These are phyloP conservation scores for Acanthosepion pharaonis DNA, from an alignment of 2,888 invertebrate genomes.

Conservation along the genomic window DNA sequence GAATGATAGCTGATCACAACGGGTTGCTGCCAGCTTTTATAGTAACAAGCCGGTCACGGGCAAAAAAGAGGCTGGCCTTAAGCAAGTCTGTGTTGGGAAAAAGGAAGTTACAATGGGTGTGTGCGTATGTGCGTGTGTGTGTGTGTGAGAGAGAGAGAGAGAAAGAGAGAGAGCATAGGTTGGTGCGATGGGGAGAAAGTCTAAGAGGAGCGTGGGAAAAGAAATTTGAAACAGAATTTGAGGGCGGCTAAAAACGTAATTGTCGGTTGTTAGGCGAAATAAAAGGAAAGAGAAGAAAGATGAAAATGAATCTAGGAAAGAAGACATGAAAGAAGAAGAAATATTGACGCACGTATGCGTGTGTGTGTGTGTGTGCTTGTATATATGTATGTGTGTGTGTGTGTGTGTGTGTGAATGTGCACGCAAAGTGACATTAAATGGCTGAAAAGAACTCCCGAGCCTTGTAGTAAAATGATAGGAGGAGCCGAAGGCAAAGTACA, in stretches of 20 bases:
- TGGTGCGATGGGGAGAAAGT: no score
- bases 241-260: background rate
- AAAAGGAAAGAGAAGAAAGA: background rate
- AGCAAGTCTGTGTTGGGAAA: background rate
- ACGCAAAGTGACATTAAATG: background rate
- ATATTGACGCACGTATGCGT: background rate
- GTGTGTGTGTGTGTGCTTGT: background rate
- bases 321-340: background rate
- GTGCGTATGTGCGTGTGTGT: background rate
- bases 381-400: background rate
- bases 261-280: background rate
- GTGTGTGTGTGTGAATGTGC: background rate
- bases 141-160: conserved; percentile 40
- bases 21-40: background rate
- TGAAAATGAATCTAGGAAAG: background rate
- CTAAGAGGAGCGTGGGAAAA: background rate
- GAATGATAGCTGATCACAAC: background rate
- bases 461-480: background rate
- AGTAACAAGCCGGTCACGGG: background rate
- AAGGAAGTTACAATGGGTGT: background rate
- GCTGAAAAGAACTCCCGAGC: background rate
- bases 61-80: background rate
- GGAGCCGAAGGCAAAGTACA: background rate
- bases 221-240: background rate
- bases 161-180: background rate